phyloP scores from a whole-genome alignment of 1,140 invertebrate species.

The Eciton burchellii region DNA sequence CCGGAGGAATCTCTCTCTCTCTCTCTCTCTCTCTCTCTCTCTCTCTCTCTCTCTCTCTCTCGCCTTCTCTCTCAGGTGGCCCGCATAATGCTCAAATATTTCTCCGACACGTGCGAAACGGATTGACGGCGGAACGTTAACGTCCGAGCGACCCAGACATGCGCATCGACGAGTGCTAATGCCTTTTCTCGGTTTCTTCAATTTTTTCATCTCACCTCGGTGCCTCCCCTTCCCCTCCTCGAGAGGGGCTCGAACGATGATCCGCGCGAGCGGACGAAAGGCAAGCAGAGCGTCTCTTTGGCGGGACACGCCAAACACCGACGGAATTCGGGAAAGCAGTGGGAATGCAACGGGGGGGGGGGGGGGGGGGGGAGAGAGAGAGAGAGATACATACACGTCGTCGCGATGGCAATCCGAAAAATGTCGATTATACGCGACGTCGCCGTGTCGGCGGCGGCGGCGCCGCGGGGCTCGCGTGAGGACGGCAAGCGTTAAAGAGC shows the following conservation, averaged over 20 bases:
- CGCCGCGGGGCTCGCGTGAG: too few relatives aligned
- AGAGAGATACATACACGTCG: neutral
- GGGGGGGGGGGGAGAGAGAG: neutral
- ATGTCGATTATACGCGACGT: constrained; percentile 57
- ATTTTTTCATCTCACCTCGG: neutral
- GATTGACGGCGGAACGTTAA: neutral
- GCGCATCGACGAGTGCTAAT: neutral
- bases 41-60: too few relatives aligned
- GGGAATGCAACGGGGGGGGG: neutral
- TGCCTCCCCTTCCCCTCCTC: constrained; percentile 9
- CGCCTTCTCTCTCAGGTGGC: neutral
- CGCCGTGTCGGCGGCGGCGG: constrained; percentile 15
- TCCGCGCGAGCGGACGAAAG: constrained; percentile 5
- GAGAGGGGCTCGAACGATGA: constrained; percentile 27
- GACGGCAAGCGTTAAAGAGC: constrained; percentile 51
- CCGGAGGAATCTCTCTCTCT: neutral
- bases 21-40: neutral
- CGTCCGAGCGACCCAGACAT: neutral
- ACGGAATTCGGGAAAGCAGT: constrained; percentile 3
- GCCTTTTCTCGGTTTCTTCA: constrained; percentile 2
- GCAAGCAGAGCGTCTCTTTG: constrained; percentile 21
- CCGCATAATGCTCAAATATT: neutral
- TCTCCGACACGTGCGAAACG: neutral
- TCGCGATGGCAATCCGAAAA: constrained; percentile 56
- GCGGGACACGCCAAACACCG: constrained; percentile 42